Evolutionary conservation across 2,888 invertebrate genomes (phyloP), one percentile per base, ranked within the genome.

Genomic region (Pandemis cinnamomeana): DNA sequence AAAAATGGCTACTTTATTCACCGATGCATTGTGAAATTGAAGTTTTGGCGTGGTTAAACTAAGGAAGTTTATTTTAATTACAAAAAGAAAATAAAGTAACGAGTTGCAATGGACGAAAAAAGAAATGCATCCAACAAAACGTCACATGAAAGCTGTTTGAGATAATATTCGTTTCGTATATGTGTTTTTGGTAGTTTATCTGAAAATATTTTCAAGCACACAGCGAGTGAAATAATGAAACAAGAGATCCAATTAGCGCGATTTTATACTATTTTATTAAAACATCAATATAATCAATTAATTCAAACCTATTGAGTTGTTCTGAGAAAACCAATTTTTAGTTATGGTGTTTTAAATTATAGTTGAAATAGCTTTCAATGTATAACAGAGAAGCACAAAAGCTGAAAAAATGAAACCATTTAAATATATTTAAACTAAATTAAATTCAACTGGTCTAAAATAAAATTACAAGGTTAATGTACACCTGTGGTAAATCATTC

Each of bases 111-210:
- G 66, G 67, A 63, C 55, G 72, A 73, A 64, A 74, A 70, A 70
- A 61, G 36, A 67, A 61, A 70, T 67, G 61, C 74, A 73, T 60
- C 11, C 7, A 48, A 7, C 46, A 27, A 74, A 74, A 74, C 67
- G 74, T 74, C 74, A 74, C 71, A 67, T 67, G 44, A 46, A 70
- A 7, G 41, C 42, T 71, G 55, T 71, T 74, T 46, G 41, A 67
- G 70, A 64, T 58, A 73, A 2, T 20, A 2, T 5, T 55, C 20
- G 15, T 15, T 20, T 46, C 11, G 46, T 46, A 46, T 11, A 5
- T 11, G 46, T 46, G 11, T 46, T 46, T 46, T 46, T 46, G 46
- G 46, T 46, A 46, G 11, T 5, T 11, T 11, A 46, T 46, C 11
- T 8, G 7, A 44, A 8, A 44, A 8, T 44, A 44, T 44, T 44